A percentile compares a stretch with the other conserved stretches of the same genome.
phyloP scores from a whole-genome alignment of 2,113 vertebrate genomes.

The Toxostoma redivivum region DNA sequence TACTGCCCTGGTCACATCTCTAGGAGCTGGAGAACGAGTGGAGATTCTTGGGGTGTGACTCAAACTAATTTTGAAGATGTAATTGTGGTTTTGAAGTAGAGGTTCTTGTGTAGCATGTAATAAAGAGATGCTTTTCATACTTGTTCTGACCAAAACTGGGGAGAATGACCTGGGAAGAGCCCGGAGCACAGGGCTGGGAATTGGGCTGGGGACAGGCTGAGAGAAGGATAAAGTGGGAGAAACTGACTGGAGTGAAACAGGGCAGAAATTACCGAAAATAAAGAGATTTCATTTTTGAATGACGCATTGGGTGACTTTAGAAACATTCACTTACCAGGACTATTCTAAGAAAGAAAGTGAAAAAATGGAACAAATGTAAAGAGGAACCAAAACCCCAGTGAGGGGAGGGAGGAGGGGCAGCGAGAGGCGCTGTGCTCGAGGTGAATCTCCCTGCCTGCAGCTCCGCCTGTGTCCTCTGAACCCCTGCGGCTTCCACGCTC shows the following conservation, averaged over 20 bases:
- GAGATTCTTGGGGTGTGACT: neutral
- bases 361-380: neutral
- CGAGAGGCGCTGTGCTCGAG: neutral
- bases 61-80: neutral
- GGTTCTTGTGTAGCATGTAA: neutral
- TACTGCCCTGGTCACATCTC: neutral
- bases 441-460: neutral
- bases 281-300: neutral
- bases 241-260: neutral
- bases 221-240: neutral
- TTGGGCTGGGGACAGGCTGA: neutral
- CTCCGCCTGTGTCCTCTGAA: neutral
- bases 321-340: neutral
- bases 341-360: neutral
- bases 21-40: neutral
- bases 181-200: neutral
- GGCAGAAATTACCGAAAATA: neutral
- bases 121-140: neutral
- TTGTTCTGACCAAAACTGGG: neutral
- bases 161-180: neutral
- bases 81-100: neutral
- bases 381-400: neutral
- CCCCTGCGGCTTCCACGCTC: neutral
- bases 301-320: neutral
- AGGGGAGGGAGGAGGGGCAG: neutral